Evolutionary conservation across 2,113 vertebrate species (phyloP), one percentile per base, ranked within the genome.

Genomic region (Hoplias malabaricus): DNA sequence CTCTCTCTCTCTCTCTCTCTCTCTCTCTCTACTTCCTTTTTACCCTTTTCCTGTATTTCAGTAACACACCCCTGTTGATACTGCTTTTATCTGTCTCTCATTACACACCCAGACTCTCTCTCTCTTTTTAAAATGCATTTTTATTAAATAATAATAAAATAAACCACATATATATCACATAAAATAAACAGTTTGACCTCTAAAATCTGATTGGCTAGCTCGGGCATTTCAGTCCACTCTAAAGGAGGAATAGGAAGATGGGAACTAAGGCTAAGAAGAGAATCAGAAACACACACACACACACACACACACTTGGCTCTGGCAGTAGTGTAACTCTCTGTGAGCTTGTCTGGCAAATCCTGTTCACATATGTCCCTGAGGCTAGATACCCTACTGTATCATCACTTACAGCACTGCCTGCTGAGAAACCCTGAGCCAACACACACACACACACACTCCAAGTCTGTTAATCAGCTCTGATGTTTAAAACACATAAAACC

Each of bases 401-500:
- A 67, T 65, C 73, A 54, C 73, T 67, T 34, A 75, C 53, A 38
- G 36, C 36, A 67, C 48, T 42, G 23, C 73, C 31, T 33, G 59
- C 16, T 61, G 57, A 33, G 29, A 19, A 14, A 36, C 19, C 34
- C 14, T 9, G n/a, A 56, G 53, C 61, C 57, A 48, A 43, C 38
- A 29, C 62, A 36, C 31, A 75, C 61, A 40, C 33, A 54, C 14
- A 66, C 21, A 63, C 61, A 73, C 25, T n/a, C n/a, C n/a, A n/a
- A n/a, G n/a, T n/a, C n/a, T n/a, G n/a, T n/a, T n/a, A n/a, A n/a
- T n/a, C n/a, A n/a, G n/a, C n/a, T n/a, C n/a, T n/a, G n/a, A n/a
- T n/a, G n/a, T n/a, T n/a, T n/a, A n/a, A n/a, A n/a, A 59, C 40
- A 59, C 50, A 42, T 8, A 53, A 33, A 65, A 29, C 36, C 61